Evolutionary conservation across 2,797 vertebrate species (phyloP).

Genomic region (Coregonus suidteri): DNA sequence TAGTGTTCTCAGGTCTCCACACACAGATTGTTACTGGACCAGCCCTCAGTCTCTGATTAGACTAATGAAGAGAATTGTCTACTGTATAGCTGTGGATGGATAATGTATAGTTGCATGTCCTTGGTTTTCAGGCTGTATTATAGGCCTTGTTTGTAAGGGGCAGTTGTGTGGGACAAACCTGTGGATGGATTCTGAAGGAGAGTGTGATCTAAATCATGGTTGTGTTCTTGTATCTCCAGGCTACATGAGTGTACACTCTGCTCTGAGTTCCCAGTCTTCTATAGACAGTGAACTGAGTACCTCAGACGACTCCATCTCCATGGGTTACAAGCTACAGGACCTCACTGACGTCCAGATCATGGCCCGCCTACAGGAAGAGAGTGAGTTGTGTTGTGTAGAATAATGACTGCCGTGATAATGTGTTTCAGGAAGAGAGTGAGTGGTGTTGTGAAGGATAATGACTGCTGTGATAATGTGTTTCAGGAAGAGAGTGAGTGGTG

Average conservation of each 20-base stretch:
- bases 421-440: slow-evolving; percentile 78
- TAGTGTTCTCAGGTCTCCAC: no score
- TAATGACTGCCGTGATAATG: not conserved
- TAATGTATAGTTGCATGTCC: not conserved
- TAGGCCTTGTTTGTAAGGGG: not conserved
- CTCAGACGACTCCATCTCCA: slow-evolving; percentile 93
- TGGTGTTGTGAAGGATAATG: slow-evolving; percentile 34
- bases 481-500: not conserved
- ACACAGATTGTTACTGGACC: no score
- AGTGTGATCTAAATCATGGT: not conserved
- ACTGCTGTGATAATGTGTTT: not conserved
- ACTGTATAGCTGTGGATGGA: no score
- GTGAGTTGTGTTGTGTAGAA: slow-evolving; percentile 68
- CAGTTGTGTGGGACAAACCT: not conserved
- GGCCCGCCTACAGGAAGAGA: slow-evolving; percentile 92
- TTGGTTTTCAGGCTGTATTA: not conserved
- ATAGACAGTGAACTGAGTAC: slow-evolving; percentile 92
- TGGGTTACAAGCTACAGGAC: slow-evolving; percentile 94
- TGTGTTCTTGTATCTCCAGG: slow-evolving; percentile 63
- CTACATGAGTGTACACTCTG: slow-evolving; percentile 76
- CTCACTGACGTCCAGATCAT: slow-evolving; percentile 94
- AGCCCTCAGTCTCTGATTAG: no score
- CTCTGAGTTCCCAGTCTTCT: slow-evolving; percentile 92
- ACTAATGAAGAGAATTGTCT: no score
- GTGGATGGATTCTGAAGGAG: not conserved